These are phyloP conservation scores for Chloropsis cyanopogon DNA, from an alignment of 2,113 vertebrate species.

Conservation along the genomic window DNA sequence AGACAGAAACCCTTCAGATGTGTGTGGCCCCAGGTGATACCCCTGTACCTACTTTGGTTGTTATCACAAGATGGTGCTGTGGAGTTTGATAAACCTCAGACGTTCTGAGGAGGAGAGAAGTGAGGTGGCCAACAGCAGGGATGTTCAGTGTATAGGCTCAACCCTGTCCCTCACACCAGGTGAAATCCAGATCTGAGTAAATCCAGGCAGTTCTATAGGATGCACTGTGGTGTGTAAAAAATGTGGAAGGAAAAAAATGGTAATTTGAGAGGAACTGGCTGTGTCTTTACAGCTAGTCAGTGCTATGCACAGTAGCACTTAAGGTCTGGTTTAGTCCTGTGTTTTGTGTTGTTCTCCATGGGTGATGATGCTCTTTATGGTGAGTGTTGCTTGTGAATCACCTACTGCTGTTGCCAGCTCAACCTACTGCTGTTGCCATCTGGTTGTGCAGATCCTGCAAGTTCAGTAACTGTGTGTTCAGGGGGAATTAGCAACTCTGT, in stretches of 20 bases:
- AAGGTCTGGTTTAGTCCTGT: neutral
- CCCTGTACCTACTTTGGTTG: neutral
- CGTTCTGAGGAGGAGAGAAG: neutral
- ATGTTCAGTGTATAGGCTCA: neutral
- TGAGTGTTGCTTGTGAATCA: neutral
- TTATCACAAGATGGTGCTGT: conserved; percentile 62
- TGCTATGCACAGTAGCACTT: neutral
- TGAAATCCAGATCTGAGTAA: neutral
- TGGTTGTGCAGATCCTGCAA: neutral
- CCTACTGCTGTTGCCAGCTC: neutral
- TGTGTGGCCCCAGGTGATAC: neutral
- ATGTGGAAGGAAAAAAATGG: neutral
- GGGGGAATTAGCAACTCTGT: neutral
- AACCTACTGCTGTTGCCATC: neutral
- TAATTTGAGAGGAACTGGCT: neutral
- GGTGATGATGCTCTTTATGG: neutral
- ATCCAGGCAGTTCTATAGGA: neutral
- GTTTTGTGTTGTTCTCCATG: neutral
- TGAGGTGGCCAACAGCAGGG: neutral
- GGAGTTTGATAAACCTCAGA: neutral
- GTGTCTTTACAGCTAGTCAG: neutral
- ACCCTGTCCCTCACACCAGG: accelerated
- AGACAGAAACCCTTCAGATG: neutral
- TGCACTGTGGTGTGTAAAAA: neutral
- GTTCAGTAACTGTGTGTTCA: neutral